A percentile compares a stretch with the other conserved stretches of the same genome.
phyloP scores from a whole-genome alignment of 2,113 vertebrate species.

The Petromus typicus region DNA sequence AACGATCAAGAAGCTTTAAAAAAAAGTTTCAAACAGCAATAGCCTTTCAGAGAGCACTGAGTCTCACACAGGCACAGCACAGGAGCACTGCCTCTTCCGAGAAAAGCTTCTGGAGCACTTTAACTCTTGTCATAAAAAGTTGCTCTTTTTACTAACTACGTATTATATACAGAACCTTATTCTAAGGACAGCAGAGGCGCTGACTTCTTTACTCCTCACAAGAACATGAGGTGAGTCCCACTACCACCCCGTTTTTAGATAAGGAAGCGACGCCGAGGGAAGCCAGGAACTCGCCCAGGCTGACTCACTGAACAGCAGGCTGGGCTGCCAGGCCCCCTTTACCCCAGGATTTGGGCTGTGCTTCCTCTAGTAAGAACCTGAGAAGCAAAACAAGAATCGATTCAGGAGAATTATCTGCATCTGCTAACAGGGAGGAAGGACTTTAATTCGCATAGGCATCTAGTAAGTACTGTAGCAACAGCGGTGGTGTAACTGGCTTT shows the following conservation, averaged over 20 bases:
- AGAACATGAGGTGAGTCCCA: background rate
- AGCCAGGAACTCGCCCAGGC: background rate
- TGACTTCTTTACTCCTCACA: conserved; percentile 25
- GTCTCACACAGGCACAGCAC: conserved; percentile 18
- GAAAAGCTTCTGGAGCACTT: background rate
- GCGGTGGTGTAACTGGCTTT: background rate
- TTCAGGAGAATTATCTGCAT: background rate
- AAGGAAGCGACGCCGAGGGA: background rate
- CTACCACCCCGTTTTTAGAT: background rate
- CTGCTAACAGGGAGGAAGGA: conserved; percentile 9
- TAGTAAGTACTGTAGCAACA: background rate
- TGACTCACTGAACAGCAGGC: background rate
- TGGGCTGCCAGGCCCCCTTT: background rate
- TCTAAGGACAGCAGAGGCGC: background rate
- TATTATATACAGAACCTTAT: conserved; percentile 6
- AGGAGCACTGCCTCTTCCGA: background rate
- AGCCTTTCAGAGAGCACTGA: conserved; percentile 38
- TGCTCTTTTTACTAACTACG: background rate
- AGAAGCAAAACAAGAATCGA: background rate
- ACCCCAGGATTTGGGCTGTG: background rate
- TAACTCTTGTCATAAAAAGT: conserved; percentile 21
- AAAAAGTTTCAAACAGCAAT: background rate
- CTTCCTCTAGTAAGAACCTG: background rate
- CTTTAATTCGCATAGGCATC: conserved; percentile 3
- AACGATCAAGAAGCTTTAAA: conserved; percentile 37